phyloP scores from a whole-genome alignment of 2,113 vertebrate genomes.

The Mirounga angustirostris region DNA sequence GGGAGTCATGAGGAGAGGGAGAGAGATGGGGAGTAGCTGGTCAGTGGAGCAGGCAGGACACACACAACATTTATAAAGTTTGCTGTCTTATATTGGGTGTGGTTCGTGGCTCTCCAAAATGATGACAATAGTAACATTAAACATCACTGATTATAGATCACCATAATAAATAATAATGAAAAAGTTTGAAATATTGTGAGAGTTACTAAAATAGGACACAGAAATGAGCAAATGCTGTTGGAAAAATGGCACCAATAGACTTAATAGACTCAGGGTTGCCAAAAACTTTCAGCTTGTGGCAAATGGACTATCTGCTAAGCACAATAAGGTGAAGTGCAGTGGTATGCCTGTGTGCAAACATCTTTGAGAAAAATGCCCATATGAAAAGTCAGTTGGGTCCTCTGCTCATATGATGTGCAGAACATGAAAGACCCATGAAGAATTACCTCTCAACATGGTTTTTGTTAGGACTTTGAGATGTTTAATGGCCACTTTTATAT shows the following conservation, averaged over 20 bases:
- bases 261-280: neutral
- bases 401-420: neutral
- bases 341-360: neutral
- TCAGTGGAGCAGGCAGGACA: neutral
- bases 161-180: neutral
- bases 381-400: neutral
- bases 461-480: neutral
- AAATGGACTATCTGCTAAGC: neutral
- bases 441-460: neutral
- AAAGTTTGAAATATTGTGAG: neutral
- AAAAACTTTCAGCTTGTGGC: neutral
- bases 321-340: neutral
- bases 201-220: neutral
- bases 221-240: neutral
- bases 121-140: neutral
- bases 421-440: neutral
- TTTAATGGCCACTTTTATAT: neutral
- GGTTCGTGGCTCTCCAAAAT: neutral
- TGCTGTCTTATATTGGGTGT: neutral
- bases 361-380: neutral
- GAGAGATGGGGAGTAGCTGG: neutral
- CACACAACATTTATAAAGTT: neutral
- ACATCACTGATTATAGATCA: neutral
- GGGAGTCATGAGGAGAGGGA: neutral
- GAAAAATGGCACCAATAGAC: neutral